Conservation (phyloP, 2,888 invertebrate species). For the Polietes domitor region DNA sequence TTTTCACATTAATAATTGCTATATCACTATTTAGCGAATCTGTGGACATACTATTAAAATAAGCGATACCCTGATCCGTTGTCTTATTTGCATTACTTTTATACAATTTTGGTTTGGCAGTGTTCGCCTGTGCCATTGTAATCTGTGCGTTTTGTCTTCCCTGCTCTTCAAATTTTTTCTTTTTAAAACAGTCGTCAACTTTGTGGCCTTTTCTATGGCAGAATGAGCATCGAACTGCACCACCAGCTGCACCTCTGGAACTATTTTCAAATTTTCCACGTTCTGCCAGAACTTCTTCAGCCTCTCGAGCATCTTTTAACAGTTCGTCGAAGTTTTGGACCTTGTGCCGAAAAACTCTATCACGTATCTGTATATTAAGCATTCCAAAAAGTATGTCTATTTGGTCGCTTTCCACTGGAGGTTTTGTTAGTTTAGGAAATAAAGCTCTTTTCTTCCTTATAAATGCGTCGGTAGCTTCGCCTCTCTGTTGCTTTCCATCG, state of each 20-base stretch:
- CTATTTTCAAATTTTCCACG: too few species aligned
- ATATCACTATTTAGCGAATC: constrained; percentile 48
- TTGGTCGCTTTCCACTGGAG: constrained; percentile 41
- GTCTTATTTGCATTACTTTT: neutral
- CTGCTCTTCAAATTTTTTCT: neutral
- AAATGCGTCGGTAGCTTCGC: constrained; percentile 59
- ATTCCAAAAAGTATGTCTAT: constrained; percentile 33
- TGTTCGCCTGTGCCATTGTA: constrained; percentile 52
- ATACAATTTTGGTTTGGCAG: constrained; percentile 18
- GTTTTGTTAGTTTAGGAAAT: constrained; percentile 45
- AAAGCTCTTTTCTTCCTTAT: constrained; percentile 60
- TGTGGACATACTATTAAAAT: constrained; percentile 5
- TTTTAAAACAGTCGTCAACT: constrained; percentile 38
- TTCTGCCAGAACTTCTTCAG: constrained; percentile 39
- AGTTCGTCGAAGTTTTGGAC: constrained; percentile 53
- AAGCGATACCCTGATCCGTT: too few species aligned
- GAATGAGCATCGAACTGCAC: constrained; percentile 38
- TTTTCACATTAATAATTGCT: constrained; percentile 42
- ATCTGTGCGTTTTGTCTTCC: constrained; percentile 40
- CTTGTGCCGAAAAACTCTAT: constrained; percentile 46
- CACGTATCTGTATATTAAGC: constrained; percentile 51
- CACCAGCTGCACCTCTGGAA: constrained; percentile 28
- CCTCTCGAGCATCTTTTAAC: constrained; percentile 54
- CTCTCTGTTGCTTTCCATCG: constrained; percentile 58
- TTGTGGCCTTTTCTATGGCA: constrained; percentile 42